Base-by-base conservation (phyloP, 2,888 invertebrate species). In the Lathronympha strigana region DNA sequence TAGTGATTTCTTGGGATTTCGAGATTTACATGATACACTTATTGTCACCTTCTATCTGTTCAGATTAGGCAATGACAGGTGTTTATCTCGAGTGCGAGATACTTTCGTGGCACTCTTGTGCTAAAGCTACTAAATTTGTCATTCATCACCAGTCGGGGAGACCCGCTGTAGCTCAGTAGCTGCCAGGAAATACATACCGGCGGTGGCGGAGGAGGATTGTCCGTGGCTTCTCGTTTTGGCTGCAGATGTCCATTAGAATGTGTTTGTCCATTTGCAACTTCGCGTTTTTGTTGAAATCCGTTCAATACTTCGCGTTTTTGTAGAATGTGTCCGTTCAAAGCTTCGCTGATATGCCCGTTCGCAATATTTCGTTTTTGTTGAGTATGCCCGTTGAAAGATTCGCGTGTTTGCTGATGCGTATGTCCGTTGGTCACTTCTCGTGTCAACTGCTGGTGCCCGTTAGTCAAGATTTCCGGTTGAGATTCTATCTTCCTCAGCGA, bases 121-220 rank as follows among this genome's bases (percentile, higher is more conserved):
- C n/a, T n/a, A n/a, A n/a, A n/a, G n/a, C n/a, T n/a, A n/a, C n/a
- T n/a, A n/a, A n/a, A n/a, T n/a, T n/a, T n/a, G n/a, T n/a, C n/a
- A n/a, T n/a, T n/a, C n/a, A n/a, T n/a, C n/a, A n/a, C n/a, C n/a
- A n/a, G n/a, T n/a, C n/a, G n/a, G n/a, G n/a, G n/a, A n/a, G n/a
- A n/a, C n/a, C n/a, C n/a, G n/a, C n/a, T n/a, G 33, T 9, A 33
- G 13, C 11, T 33, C 3, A 11, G 1, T 8, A 28, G 28, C 6
- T 8, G 28, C 28, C 9, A 40, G 55, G 28, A 45, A 57, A 31
- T 31, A 66, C 91, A 91, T 84, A 94, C 94, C 60, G 94, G 94
- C 47, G 94, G 94, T 49, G 94, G 94, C 21, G 94, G 94, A 19
- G 94, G 94, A 36, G 94, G 93, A 66, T 84, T 83, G 61, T 88